Percentiles rank a stretch among this genome's conserved stretches.
Evolutionary conservation across 1,140 invertebrate species (phyloP).

Genomic region (Drosophila trapezifrons): DNA sequence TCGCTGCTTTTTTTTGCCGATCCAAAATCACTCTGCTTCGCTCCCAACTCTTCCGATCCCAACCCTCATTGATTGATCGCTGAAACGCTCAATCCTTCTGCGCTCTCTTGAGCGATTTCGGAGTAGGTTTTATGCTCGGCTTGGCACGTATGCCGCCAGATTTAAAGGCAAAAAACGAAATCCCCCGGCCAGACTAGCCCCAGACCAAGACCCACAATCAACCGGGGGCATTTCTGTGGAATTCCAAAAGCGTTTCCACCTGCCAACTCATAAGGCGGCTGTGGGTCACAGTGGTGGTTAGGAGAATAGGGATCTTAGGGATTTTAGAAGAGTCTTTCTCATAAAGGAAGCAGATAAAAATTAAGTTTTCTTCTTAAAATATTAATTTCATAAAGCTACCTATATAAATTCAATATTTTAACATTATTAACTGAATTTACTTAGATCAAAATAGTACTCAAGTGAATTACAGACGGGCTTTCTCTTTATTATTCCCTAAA

Average conservation of each 20-base stretch:
- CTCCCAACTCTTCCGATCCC: constrained; percentile 5
- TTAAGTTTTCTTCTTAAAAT: no score
- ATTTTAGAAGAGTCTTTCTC: background rate
- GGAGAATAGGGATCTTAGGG: background rate
- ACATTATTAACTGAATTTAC: background rate
- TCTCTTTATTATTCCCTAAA: no score
- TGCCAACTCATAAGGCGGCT: constrained; percentile 14
- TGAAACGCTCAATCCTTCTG: background rate
- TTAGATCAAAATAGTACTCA: background rate
- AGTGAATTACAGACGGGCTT: no score
- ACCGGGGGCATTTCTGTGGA: constrained; percentile 33
- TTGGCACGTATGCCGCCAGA: constrained; percentile 41
- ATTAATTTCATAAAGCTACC: no score
- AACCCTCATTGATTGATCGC: constrained; percentile 23
- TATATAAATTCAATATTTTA: no score
- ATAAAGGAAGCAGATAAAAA: no score
- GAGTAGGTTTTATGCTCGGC: constrained; percentile 27
- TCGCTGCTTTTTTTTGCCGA: constrained; percentile 39
- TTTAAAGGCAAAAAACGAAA: constrained; percentile 13
- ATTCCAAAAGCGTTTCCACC: constrained; percentile 48
- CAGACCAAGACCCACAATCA: constrained; percentile 32
- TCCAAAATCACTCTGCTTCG: constrained; percentile 8
- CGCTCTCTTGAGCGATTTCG: constrained; percentile 15
- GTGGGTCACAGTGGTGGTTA: constrained; percentile 1
- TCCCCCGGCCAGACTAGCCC: constrained; percentile 37